Evolutionary conservation across 2,113 vertebrate species (phyloP), one percentile per base, ranked within the genome.

Genomic region (Coptodon bakossiorum): DNA sequence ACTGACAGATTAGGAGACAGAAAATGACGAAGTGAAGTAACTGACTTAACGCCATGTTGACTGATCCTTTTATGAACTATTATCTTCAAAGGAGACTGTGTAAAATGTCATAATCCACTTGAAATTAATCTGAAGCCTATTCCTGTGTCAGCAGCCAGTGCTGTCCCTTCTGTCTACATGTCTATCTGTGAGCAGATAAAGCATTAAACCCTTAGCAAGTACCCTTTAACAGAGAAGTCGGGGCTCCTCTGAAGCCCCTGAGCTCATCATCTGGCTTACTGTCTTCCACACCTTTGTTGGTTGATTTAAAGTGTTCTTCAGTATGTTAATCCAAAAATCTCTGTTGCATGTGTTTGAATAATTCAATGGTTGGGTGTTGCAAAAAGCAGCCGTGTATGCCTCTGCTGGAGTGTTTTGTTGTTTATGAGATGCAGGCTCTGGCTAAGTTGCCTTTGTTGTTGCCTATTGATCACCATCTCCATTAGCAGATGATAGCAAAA

Each of bases 71-170:
- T 92, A 90, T 31, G 76, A 87, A 87, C 73, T 83, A 91, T 87
- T 88, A 91, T 83, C 90, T 91, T 90, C 92, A 93, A 87, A 93
- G 88, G 48, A 84, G 71, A 84, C 73, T 52, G 45, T 38, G 68
- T 88, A 88, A 88, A 88, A 89, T 83, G 88, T 90, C 85, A 86
- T 89, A 89, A 92, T 94, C 88, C 84, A 88, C 86, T 93, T 90
- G 83, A 88, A 92, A 84, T 89, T 27, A 91, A 93, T 89, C 87
- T 80, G 48, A 89, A 61, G 81, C 24, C 71, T 81, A 31, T 43
- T 89, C 50, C 81, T 71, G 81, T 89, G 83, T 40, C 82, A 89
- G 86, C 84, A 86, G 81, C 38, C 53, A 17, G 38, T 40, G 40
- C 81, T 78, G 59, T 80, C 59, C 66, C 27, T 16, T 76, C 81